A percentile compares a stretch with the other conserved stretches of the same genome.
Conservation (phyloP, 23 tunicate species). For the Botrylloides violaceus region DNA sequence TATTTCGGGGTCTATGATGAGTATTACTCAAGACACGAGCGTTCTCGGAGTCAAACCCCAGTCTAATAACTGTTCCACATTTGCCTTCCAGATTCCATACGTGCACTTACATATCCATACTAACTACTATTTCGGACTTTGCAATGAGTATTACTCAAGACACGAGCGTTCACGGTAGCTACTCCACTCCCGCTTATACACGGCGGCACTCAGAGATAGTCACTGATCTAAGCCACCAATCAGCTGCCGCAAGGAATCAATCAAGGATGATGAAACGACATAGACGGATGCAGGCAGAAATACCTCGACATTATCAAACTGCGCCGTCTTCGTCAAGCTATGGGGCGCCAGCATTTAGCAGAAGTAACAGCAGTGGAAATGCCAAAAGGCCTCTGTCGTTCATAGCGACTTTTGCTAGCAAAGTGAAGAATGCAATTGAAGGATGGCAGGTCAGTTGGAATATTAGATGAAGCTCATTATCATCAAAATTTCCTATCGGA, state of each 20-base stretch:
- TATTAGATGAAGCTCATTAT: too few species aligned
- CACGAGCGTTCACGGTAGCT: background rate
- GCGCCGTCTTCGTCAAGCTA: background rate
- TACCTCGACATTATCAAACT: background rate
- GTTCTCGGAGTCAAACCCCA: background rate
- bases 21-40: background rate
- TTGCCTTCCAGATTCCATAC: background rate
- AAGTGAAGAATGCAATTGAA: conserved; percentile 18
- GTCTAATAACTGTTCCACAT: background rate
- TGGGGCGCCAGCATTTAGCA: background rate
- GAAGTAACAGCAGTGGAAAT: conserved; percentile 18
- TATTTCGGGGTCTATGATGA: background rate
- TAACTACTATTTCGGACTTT: too few species aligned
- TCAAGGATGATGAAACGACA: background rate
- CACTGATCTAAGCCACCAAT: background rate
- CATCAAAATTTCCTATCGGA: too few species aligned
- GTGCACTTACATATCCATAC: too few species aligned
- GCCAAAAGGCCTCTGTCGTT: conserved; percentile 12
- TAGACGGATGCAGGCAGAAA: background rate
- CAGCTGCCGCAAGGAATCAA: background rate
- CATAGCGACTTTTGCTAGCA: conserved; percentile 8
- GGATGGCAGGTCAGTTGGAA: background rate
- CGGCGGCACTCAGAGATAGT: background rate
- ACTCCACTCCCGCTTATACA: background rate
- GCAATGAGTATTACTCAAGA: background rate